phyloP scores from a whole-genome alignment of 2,797 vertebrate species.

The Melanotaenia pygmaea region DNA sequence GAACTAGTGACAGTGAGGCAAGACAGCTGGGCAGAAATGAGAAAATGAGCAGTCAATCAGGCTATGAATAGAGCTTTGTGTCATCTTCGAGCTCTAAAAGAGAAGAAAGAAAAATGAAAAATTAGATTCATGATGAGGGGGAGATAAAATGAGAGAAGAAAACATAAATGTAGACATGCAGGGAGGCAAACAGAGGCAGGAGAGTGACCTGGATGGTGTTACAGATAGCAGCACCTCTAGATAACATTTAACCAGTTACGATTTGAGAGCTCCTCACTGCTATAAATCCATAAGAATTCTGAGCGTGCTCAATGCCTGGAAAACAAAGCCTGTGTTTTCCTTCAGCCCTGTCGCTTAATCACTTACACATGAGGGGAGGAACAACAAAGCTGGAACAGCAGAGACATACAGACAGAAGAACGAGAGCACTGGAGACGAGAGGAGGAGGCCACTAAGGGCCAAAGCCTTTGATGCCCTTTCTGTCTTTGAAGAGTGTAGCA shows the following conservation, averaged over 20 bases:
- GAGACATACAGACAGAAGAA: slow-evolving; percentile 48
- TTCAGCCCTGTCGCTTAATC: slow-evolving; percentile 75
- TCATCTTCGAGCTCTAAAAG: slow-evolving; percentile 40
- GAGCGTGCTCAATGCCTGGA: slow-evolving; percentile 62
- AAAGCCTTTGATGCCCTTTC: slow-evolving; percentile 63
- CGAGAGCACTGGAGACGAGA: slow-evolving; percentile 53
- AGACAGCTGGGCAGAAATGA: slow-evolving; percentile 64
- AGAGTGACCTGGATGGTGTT: slow-evolving; percentile 33
- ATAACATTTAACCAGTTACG: slow-evolving; percentile 66
- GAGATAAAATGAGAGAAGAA: slow-evolving; percentile 9
- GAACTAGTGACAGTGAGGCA: slow-evolving; percentile 67
- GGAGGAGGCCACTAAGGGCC: slow-evolving; percentile 61
- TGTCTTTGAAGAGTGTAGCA: slow-evolving; percentile 61
- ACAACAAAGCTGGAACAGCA: slow-evolving; percentile 57
- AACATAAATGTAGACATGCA: slow-evolving; percentile 12
- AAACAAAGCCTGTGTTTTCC: slow-evolving; percentile 77
- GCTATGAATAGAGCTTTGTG: slow-evolving; percentile 76
- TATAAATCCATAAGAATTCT: slow-evolving; percentile 75
- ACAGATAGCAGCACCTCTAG: slow-evolving; percentile 56
- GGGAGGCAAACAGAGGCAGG: slow-evolving; percentile 11
- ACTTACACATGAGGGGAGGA: slow-evolving; percentile 78
- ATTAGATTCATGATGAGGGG: slow-evolving; percentile 3
- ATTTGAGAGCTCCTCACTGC: slow-evolving; percentile 63
- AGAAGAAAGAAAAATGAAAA: slow-evolving; percentile 15
- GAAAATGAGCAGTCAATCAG: slow-evolving; percentile 73